Conservation (phyloP, 2,797 vertebrate genomes). For the Pangasius macronema region DNA sequence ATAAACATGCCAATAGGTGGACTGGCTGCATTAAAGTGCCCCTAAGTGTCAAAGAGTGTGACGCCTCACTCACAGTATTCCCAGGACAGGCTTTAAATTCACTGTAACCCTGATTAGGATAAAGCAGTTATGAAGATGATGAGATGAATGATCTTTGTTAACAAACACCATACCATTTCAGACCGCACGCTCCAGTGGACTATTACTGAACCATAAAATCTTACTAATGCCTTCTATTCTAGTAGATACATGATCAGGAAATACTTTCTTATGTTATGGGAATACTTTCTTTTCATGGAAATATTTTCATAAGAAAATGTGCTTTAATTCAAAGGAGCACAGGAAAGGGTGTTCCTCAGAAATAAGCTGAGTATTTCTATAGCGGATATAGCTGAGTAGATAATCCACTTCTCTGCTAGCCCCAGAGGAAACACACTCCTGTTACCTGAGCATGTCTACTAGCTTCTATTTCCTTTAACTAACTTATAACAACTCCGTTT, state of each 20-base stretch:
- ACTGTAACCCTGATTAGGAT: background rate
- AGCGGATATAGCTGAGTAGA: background rate
- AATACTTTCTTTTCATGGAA: background rate
- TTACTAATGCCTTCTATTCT: background rate
- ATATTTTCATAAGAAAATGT: background rate
- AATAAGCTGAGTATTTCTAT: background rate
- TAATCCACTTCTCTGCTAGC: background rate
- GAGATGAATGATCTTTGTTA: background rate
- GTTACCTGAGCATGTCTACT: background rate
- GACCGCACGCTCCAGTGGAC: background rate
- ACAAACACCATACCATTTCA: background rate
- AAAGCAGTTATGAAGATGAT: background rate
- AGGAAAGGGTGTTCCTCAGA: conserved; percentile 2
- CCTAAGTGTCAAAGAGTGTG: background rate
- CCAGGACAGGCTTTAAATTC: background rate
- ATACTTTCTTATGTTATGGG: background rate
- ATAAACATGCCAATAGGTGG: background rate
- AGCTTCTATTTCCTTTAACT: background rate
- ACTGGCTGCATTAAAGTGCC: background rate
- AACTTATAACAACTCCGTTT: background rate
- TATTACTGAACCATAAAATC: background rate
- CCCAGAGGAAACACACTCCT: background rate
- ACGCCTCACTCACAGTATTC: background rate
- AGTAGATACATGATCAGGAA: background rate
- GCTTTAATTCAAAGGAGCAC: background rate